phyloP scores from a whole-genome alignment of 2,888 invertebrate genomes.

The Ischnura elegans region DNA sequence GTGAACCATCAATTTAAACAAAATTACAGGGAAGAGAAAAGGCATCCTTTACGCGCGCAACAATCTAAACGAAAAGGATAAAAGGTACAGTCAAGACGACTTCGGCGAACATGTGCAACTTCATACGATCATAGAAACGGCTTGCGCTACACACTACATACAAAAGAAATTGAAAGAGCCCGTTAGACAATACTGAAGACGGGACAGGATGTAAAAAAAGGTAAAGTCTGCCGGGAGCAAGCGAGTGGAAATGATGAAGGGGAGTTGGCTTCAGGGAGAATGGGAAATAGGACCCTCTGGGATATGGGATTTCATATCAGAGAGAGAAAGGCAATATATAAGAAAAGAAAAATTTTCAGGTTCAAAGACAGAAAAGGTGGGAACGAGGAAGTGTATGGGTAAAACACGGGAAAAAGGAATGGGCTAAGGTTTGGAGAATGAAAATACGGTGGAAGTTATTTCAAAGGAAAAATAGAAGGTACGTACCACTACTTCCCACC shows the following conservation, averaged over 20 bases:
- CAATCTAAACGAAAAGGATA: neutral
- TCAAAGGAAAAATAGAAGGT: neutral
- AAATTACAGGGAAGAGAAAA: neutral
- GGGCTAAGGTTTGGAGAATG: neutral
- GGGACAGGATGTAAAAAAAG: neutral
- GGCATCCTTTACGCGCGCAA: neutral
- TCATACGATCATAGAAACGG: neutral
- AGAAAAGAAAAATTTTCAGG: neutral
- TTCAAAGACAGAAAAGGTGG: neutral
- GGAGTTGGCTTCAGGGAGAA: slow-evolving; percentile 15
- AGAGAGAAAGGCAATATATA: slow-evolving; percentile 1
- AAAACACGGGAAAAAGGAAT: neutral
- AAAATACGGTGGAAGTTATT: neutral
- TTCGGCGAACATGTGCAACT: neutral
- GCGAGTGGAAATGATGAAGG: slow-evolving; percentile 29
- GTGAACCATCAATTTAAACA: neutral
- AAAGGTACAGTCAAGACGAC: neutral
- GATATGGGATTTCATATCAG: slow-evolving; percentile 35
- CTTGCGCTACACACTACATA: neutral
- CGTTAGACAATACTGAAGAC: slow-evolving; percentile 1
- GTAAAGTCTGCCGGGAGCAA: neutral
- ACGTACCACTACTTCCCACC: too few relatives aligned
- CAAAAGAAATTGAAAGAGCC: neutral
- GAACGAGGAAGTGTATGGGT: neutral
- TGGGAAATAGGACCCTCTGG: slow-evolving; percentile 2